These are phyloP conservation scores for Timandra comae DNA, from an alignment of 2,888 invertebrate species.

Conservation along the genomic window DNA sequence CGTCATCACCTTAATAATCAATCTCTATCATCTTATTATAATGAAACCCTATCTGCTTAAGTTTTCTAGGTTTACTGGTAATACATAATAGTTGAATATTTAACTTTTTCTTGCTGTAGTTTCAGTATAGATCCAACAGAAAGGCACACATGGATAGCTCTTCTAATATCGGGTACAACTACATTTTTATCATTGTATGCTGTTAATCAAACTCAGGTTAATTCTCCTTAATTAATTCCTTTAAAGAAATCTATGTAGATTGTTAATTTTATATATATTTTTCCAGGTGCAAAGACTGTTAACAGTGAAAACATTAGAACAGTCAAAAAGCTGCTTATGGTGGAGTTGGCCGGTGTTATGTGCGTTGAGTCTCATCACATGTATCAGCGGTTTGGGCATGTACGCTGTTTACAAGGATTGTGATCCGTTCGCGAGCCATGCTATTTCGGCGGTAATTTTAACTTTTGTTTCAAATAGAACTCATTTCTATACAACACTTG, in stretches of 20 bases:
- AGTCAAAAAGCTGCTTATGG: slow-evolving; percentile 85
- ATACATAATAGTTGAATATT: neutral
- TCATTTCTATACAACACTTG: too few species aligned
- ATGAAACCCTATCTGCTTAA: too few species aligned
- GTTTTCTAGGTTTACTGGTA: too few species aligned
- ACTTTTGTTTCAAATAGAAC: too few species aligned
- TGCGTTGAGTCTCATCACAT: slow-evolving; percentile 83
- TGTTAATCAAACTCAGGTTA: slow-evolving; percentile 89
- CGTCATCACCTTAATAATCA: too few species aligned
- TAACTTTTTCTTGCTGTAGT: slow-evolving; percentile 56
- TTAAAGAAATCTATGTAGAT: too few species aligned
- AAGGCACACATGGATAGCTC: slow-evolving; percentile 88
- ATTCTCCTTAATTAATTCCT: too few species aligned
- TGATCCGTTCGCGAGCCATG: slow-evolving; percentile 82
- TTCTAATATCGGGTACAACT: slow-evolving; percentile 85
- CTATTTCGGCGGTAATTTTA: slow-evolving; percentile 78
- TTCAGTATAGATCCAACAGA: slow-evolving; percentile 87
- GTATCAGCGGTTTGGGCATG: slow-evolving; percentile 87
- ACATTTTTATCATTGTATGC: slow-evolving; percentile 89
- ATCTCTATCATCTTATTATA: too few species aligned
- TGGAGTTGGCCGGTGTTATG: slow-evolving; percentile 88
- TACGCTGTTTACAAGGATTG: slow-evolving; percentile 89
- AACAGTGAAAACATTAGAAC: slow-evolving; percentile 81
- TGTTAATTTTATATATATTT: neutral
- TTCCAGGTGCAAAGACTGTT: slow-evolving; percentile 80